Conservation (phyloP, 2,113 vertebrate species). For the Periophthalmus modestus region DNA sequence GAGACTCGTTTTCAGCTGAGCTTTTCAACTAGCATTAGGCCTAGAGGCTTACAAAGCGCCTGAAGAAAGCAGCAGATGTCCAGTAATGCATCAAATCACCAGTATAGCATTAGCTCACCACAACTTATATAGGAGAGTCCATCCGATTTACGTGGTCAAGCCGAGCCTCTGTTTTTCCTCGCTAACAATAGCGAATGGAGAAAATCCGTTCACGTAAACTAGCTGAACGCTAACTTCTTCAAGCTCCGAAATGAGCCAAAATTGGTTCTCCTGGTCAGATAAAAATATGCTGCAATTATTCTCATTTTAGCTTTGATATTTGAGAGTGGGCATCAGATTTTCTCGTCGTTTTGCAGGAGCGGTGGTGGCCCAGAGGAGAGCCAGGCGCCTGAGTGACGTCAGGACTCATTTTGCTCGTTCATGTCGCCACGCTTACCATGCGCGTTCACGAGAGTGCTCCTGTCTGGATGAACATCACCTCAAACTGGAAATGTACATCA, state of each 20-base stretch:
- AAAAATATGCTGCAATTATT: conserved; percentile 14
- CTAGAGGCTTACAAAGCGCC: background rate
- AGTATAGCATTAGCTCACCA: conserved; percentile 16
- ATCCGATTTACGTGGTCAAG: conserved; percentile 46
- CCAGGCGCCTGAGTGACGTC: conserved; percentile 81
- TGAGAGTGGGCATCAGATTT: conserved; percentile 54
- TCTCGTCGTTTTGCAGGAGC: conserved; percentile 70
- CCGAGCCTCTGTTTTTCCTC: conserved; percentile 51
- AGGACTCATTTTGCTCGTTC: conserved; percentile 72
- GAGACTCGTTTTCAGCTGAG: conserved; percentile 15
- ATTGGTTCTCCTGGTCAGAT: conserved; percentile 21
- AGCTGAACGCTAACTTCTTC: conserved; percentile 53
- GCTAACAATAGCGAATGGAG: conserved; percentile 60
- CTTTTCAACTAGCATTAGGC: conserved; percentile 14
- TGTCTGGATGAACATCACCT: background rate
- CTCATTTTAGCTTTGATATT: conserved; percentile 45
- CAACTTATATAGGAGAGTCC: conserved; percentile 40
- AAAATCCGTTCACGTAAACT: conserved; percentile 55
- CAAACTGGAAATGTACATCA: too few relatives aligned
- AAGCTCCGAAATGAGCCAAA: conserved; percentile 28
- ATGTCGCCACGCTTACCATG: conserved; percentile 70
- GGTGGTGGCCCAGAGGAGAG: conserved; percentile 72
- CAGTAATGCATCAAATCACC: background rate
- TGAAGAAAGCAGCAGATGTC: background rate
- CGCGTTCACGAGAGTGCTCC: conserved; percentile 49